Conservation (phyloP, 2,888 invertebrate genomes). For the Trichogramma evanescens region DNA sequence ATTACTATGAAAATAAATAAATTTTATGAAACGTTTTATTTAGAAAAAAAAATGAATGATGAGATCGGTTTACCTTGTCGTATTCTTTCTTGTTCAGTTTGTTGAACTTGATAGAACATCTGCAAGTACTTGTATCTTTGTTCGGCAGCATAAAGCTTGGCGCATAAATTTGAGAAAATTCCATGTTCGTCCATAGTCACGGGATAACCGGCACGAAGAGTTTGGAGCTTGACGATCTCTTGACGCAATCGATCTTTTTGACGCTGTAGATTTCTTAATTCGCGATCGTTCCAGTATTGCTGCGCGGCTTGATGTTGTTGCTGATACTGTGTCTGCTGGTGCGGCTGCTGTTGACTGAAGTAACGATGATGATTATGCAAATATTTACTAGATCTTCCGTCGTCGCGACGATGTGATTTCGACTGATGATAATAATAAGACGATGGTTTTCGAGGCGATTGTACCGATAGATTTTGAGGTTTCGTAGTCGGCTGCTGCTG, state of each 20-base stretch:
- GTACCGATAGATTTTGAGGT: no score
- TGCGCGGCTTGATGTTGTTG: slow-evolving; percentile 25
- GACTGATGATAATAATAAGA: no score
- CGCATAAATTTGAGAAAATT: slow-evolving; percentile 29
- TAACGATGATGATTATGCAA: no score
- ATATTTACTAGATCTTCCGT: no score
- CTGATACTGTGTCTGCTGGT: neutral
- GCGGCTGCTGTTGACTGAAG: neutral
- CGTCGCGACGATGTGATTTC: no score
- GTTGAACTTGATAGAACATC: slow-evolving; percentile 57
- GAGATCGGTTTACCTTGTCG: slow-evolving; percentile 53
- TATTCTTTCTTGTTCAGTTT: slow-evolving; percentile 57
- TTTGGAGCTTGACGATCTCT: slow-evolving; percentile 34
- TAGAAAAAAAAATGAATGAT: neutral
- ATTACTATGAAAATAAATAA: slow-evolving; percentile 43
- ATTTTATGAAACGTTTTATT: slow-evolving; percentile 1
- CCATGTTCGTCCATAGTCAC: slow-evolving; percentile 23
- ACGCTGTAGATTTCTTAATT: slow-evolving; percentile 27
- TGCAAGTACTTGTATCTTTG: slow-evolving; percentile 59
- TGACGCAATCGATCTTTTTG: slow-evolving; percentile 34
- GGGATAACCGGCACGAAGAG: neutral
- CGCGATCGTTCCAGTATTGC: slow-evolving; percentile 28
- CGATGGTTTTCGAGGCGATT: no score
- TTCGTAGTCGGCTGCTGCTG: neutral
- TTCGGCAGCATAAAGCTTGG: slow-evolving; percentile 51